These are phyloP conservation scores for Aptenodytes forsteri DNA, from an alignment of 2,113 vertebrate genomes.

Conservation along the genomic window DNA sequence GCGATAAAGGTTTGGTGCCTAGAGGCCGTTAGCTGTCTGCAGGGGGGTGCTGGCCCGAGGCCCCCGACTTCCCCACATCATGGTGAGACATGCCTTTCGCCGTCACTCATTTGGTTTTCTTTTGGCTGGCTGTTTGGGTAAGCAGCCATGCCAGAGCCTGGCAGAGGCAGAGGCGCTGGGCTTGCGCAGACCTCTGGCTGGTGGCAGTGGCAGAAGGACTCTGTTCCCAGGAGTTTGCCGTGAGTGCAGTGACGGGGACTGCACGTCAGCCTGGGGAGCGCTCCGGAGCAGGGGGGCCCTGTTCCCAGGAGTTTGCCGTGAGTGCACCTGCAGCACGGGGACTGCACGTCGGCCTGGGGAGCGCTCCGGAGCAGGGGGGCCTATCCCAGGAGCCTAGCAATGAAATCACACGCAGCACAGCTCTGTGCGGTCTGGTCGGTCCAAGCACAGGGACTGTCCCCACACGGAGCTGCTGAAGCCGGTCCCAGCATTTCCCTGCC, in stretches of 20 bases:
- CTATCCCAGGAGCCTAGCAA: fast-evolving
- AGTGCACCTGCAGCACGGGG: fast-evolving
- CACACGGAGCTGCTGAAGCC: fast-evolving
- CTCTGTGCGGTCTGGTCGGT: not conserved
- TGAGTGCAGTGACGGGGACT: fast-evolving
- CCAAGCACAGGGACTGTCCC: fast-evolving
- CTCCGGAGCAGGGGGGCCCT: fast-evolving
- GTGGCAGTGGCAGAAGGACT: fast-evolving
- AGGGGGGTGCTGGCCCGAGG: fast-evolving
- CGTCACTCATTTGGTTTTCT: fast-evolving
- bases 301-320: fast-evolving
- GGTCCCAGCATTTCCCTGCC: not conserved
- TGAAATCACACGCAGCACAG: not conserved
- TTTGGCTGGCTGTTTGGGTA: not conserved
- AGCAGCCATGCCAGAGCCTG: fast-evolving
- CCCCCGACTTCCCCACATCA: fast-evolving
- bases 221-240: fast-evolving
- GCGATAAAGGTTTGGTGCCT: fast-evolving
- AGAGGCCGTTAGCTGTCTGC: not conserved
- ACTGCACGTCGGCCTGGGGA: fast-evolving
- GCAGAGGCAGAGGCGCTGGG: not conserved
- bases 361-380: fast-evolving
- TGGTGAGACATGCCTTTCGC: fast-evolving
- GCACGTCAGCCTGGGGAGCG: fast-evolving
- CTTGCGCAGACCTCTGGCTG: not conserved